Percentiles rank a stretch among this genome's conserved stretches.
Evolutionary conservation across 2,797 vertebrate genomes (phyloP).

Genomic region (Scarus forsteni): DNA sequence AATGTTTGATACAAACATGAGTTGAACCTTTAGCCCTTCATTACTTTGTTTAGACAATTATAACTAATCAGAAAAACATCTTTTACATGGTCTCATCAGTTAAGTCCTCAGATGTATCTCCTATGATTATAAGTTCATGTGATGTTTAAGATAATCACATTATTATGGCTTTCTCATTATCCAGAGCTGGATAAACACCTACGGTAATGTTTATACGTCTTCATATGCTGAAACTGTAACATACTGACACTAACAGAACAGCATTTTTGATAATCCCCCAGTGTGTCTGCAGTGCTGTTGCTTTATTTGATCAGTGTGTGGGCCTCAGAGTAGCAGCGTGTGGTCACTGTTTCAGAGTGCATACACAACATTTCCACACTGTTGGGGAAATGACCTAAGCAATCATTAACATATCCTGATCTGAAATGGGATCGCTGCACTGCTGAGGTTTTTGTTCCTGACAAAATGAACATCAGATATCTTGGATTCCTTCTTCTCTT

Average conservation of each 20-base stretch:
- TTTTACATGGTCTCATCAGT: not conserved
- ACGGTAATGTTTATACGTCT: not conserved
- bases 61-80: not conserved
- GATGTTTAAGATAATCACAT: not conserved
- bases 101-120: not conserved
- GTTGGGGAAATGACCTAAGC: slow-evolving; percentile 2
- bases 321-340: not conserved
- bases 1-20: not conserved
- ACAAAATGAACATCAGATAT: slow-evolving; percentile 39
- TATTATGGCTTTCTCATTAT: not conserved
- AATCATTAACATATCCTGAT: slow-evolving; percentile 54
- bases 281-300: not conserved
- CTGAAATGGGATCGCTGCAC: not conserved
- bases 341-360: slow-evolving; percentile 11
- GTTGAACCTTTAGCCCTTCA: not conserved
- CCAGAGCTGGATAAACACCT: no score
- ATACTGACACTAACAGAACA: no score
- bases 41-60: not conserved
- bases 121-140: not conserved
- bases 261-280: not conserved
- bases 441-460: not conserved
- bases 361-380: slow-evolving; percentile 11
- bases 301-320: slow-evolving; percentile 6
- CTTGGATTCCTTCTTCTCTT: slow-evolving; percentile 52
- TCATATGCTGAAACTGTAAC: not conserved